Percentiles rank a stretch among this genome's conserved stretches.
phyloP scores from a whole-genome alignment of 2,113 vertebrate genomes.

The Myocastor coypus region DNA sequence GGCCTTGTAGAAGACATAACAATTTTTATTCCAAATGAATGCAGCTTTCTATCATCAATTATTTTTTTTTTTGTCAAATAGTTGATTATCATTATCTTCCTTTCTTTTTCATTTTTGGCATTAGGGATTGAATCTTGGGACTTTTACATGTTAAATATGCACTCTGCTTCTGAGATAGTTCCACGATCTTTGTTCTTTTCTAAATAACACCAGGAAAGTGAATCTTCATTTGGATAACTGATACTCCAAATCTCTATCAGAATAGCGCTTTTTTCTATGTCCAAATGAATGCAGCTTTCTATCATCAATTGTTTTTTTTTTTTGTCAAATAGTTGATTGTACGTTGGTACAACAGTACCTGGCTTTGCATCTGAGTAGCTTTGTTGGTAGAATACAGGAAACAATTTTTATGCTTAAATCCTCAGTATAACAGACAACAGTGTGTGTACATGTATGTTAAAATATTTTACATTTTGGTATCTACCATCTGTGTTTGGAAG shows the following conservation, averaged over 20 bases:
- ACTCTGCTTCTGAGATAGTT: too few relatives aligned
- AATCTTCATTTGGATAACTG: not conserved
- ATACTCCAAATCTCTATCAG: not conserved
- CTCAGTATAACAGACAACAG: not conserved
- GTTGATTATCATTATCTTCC: not conserved
- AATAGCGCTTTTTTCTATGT: not conserved
- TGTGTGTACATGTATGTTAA: not conserved
- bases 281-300: too few relatives aligned
- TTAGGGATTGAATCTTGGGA: not conserved
- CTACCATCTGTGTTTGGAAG: not conserved
- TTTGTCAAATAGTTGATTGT: too few relatives aligned
- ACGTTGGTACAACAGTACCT: not conserved
- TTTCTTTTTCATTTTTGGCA: not conserved
- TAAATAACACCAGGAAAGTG: not conserved
- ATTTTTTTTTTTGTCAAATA: not conserved
- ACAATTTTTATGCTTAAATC: not conserved
- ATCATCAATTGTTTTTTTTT: too few relatives aligned
- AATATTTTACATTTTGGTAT: not conserved
- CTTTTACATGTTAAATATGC: not conserved
- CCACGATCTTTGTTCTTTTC: not conserved
- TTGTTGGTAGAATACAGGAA: not conserved
- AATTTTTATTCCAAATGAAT: not conserved
- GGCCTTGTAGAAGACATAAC: not conserved
- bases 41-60: not conserved
- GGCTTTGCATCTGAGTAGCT: not conserved